Evolutionary conservation across 2,797 vertebrate species (phyloP).

Genomic region (Scolopax rusticola): DNA sequence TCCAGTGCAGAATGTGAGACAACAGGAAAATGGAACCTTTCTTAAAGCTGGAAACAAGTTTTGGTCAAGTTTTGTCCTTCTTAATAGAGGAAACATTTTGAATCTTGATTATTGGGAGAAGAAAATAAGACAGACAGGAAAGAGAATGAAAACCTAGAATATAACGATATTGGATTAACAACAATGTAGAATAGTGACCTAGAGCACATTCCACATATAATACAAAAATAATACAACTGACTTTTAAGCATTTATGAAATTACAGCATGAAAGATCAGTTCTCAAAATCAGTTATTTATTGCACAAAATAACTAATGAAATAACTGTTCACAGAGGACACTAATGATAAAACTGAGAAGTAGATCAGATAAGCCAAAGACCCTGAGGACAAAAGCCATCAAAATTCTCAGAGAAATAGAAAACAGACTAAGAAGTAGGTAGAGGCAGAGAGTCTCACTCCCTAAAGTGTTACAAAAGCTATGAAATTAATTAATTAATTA

Average conservation of each 20-base stretch:
- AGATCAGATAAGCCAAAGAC: neutral
- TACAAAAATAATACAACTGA: neutral
- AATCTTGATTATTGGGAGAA: neutral
- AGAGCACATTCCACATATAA: neutral
- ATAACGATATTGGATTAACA: neutral
- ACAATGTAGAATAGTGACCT: neutral
- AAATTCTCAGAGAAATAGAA: neutral
- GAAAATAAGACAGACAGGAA: neutral
- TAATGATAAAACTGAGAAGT: neutral
- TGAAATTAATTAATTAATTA: neutral
- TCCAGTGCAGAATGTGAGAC: neutral
- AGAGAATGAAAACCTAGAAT: neutral
- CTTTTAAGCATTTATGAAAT: neutral
- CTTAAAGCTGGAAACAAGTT: neutral
- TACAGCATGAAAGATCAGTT: neutral
- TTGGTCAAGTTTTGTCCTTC: neutral
- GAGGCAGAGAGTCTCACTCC: accelerated
- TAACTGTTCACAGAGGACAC: neutral
- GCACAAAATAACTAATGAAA: neutral
- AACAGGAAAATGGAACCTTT: neutral
- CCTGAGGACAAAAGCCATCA: neutral
- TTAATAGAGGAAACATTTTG: neutral
- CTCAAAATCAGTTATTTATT: neutral
- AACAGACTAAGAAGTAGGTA: neutral
- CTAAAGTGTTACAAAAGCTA: neutral